Evolutionary conservation across 2,888 invertebrate genomes (phyloP), one percentile per base, ranked within the genome.

Genomic region (Calameuta filiformis): DNA sequence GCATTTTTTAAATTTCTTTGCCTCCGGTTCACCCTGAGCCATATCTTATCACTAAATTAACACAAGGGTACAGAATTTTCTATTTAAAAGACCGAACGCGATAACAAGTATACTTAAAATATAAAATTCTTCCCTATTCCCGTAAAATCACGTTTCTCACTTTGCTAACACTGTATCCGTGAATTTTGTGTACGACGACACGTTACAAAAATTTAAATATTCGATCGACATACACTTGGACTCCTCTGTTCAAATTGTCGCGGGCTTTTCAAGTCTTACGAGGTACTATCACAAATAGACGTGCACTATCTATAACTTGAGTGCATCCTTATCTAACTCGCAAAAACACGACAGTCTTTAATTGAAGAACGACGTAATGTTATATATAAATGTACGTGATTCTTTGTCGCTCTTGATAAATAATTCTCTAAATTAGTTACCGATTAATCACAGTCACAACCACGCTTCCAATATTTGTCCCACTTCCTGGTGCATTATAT

Each of bases 1-100:
- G 68, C 87, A 85, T 75, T 82, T 82, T 80, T 87, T 89, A 4
- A 84, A 82, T 82, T 78, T 89, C 77, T 89, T 89, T n/a, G 40
- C 33, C 68, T 76, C 37, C 4, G 88, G 87, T 78, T 87, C 89
- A 73, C 82, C 85, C 23, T 75, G 73, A 12, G 76, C 76, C 81
- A 81, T 82, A 37, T 71, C 33, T 71, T 56, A 56, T 56, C 23
- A 3, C 56, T 56, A 6, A 56, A 56, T 56, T 56, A 56, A 56
- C 23, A 56, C 23, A 23, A 6, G 23, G 56, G 23, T 56, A 56
- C 56, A 3, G 56, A 56, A 56, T 56, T 56, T 56, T 9, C 56
- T 56, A 56, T 56, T 56, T 56, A 56, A 56, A 56, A 56, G 2
- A 56, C 56, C 9, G 23, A 56, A 56, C 23, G 23, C 56, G 56